phyloP scores from a whole-genome alignment of 92 coral and sea anemone species.

The Diadumene lineata region DNA sequence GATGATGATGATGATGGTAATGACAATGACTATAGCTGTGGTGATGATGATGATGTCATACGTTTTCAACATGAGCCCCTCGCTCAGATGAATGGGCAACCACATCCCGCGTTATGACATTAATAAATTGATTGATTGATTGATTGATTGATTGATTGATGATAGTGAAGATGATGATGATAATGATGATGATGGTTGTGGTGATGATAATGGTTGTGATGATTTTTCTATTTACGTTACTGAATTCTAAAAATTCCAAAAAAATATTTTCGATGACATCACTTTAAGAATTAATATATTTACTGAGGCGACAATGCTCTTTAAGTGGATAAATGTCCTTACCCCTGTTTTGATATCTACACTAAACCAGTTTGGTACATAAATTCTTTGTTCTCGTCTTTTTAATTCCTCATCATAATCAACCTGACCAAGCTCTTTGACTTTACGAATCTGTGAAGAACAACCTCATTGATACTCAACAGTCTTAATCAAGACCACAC shows the following conservation, averaged over 20 bases:
- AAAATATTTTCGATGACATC: too few relatives aligned
- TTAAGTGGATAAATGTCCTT: constrained; percentile 17
- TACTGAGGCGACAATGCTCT: neutral
- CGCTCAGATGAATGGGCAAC: too few relatives aligned
- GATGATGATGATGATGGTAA: neutral
- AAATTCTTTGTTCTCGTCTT: constrained; percentile 71
- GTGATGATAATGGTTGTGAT: neutral
- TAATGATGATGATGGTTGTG: neutral
- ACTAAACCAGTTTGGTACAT: constrained; percentile 96
- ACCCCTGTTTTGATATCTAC: constrained; percentile 97
- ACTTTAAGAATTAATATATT: neutral
- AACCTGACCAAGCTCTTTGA: constrained; percentile 79
- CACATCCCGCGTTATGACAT: too few relatives aligned
- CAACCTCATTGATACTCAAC: neutral
- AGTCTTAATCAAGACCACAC: too few relatives aligned
- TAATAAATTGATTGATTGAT: too few relatives aligned
- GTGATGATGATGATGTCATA: neutral
- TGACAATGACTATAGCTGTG: neutral
- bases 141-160: neutral
- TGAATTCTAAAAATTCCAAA: too few relatives aligned
- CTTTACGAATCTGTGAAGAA: constrained; percentile 55
- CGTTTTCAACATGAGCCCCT: neutral
- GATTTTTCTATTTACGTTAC: neutral
- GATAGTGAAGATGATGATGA: neutral
- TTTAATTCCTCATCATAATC: constrained; percentile 92